Evolutionary conservation across 2,888 invertebrate genomes (phyloP).

Genomic region (Ecliptopera silaceata): DNA sequence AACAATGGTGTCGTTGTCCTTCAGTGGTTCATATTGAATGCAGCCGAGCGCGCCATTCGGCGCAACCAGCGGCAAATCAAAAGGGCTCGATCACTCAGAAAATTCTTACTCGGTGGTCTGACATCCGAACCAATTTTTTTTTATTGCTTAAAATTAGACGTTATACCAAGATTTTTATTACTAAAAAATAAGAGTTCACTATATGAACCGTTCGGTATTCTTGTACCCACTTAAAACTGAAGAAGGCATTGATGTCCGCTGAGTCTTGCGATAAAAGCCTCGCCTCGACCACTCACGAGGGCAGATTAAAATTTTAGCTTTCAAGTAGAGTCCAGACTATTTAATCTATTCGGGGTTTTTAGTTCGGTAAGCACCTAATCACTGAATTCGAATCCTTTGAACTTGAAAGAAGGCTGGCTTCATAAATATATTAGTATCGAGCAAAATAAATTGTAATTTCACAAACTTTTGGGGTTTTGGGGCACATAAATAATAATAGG

Average conservation of each 20-base stretch:
- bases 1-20: constrained; percentile 61
- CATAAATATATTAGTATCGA: constrained; percentile 34
- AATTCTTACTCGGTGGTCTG: constrained; percentile 65
- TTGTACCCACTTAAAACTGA: neutral
- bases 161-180: too few species aligned
- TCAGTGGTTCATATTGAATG: constrained; percentile 66
- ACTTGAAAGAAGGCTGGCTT: constrained; percentile 36
- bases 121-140: constrained; percentile 45
- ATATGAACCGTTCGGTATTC: neutral
- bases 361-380: constrained; percentile 38
- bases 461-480: constrained; percentile 22
- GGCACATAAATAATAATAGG: constrained; percentile 38
- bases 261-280: constrained; percentile 8
- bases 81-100: constrained; percentile 57
- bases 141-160: constrained; percentile 30
- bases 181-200: too few species aligned
- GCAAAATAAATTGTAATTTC: constrained; percentile 29
- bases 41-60: constrained; percentile 57
- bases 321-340: constrained; percentile 26
- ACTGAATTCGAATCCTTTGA: constrained; percentile 36
- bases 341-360: constrained; percentile 37
- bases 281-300: constrained; percentile 13
- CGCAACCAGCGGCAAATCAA: constrained; percentile 64
- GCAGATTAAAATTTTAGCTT: constrained; percentile 32
- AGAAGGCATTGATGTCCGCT: neutral